Conservation (phyloP, 2,113 vertebrate species). For the Psittacula cyanocephala region DNA sequence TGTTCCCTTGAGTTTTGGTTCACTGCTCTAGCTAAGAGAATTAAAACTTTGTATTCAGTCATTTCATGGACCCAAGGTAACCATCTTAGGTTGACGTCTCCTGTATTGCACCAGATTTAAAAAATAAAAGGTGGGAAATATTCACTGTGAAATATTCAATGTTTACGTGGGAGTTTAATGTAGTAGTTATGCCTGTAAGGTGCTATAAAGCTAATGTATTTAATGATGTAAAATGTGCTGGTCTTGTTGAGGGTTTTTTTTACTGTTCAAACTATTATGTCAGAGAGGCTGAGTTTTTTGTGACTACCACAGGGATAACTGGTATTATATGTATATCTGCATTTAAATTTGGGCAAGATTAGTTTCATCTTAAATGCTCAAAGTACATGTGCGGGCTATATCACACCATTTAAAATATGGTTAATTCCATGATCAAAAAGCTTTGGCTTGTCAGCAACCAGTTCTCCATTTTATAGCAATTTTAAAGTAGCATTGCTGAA, state of each 20-base stretch:
- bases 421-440: neutral
- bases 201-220: conserved; percentile 51
- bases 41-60: conserved; percentile 16
- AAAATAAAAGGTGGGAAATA: neutral
- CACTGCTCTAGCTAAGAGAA: neutral
- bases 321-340: conserved; percentile 11
- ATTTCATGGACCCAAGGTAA: conserved; percentile 35
- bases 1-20: neutral
- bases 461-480: neutral
- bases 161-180: neutral
- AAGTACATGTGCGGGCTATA: neutral
- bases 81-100: neutral
- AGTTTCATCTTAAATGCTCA: conserved; percentile 5
- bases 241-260: conserved; percentile 45
- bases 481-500: neutral
- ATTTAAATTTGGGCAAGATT: conserved; percentile 49
- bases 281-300: conserved; percentile 33
- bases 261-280: conserved; percentile 47
- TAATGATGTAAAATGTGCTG: conserved; percentile 25
- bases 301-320: conserved; percentile 43
- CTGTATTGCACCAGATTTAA: neutral
- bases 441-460: neutral
- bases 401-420: neutral
- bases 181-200: conserved; percentile 46
- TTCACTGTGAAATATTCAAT: neutral